These are phyloP conservation scores for Drosophila anomalata DNA, from an alignment of 2,888 invertebrate species.

Conservation along the genomic window DNA sequence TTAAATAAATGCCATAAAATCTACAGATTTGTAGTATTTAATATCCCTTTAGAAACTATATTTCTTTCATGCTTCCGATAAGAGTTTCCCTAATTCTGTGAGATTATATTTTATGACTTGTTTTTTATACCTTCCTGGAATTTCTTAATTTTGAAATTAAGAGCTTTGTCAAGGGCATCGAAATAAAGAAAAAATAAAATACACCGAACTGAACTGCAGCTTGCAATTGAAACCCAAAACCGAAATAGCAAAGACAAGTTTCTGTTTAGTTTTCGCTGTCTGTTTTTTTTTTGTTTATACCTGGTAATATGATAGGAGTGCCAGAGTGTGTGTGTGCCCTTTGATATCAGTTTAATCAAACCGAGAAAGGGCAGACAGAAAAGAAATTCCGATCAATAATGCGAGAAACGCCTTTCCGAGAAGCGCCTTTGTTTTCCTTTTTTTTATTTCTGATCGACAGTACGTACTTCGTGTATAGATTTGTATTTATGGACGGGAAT, in stretches of 20 bases:
- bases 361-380: constrained; percentile 23
- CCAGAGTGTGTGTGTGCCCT: constrained; percentile 23
- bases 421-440: not conserved
- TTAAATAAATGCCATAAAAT: not conserved
- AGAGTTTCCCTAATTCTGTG: not conserved
- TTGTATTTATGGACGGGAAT: constrained; percentile 12
- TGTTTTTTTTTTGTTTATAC: not conserved
- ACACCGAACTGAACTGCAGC: constrained; percentile 10
- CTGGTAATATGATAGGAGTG: constrained; percentile 45
- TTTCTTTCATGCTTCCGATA: not conserved
- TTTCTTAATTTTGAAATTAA: constrained; percentile 13
- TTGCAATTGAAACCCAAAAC: constrained; percentile 40
- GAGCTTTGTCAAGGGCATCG: constrained; percentile 14
- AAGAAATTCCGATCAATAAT: constrained; percentile 32
- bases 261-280: constrained; percentile 39
- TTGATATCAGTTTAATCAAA: constrained; percentile 38
- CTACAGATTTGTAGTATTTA: no score
- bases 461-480: no score
- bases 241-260: constrained; percentile 22
- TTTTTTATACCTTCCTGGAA: not conserved
- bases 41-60: no score
- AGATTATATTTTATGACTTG: not conserved
- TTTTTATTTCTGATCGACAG: constrained; percentile 16
- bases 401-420: constrained; percentile 25
- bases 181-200: not conserved